These are phyloP conservation scores for Caiman crocodilus DNA, from an alignment of 2,797 vertebrate genomes.

Conservation along the genomic window DNA sequence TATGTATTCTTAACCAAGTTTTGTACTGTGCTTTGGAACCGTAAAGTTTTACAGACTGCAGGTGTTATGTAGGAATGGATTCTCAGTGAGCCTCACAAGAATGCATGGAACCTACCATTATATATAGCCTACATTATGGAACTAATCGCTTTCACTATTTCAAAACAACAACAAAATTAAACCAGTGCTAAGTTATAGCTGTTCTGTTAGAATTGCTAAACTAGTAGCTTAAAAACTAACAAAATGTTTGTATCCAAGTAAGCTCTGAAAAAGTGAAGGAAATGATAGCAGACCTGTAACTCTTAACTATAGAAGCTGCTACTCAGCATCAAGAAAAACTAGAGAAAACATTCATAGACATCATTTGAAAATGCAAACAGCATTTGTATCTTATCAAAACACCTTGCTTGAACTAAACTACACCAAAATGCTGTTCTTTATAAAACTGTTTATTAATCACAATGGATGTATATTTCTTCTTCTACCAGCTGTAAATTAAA, in stretches of 20 bases:
- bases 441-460: neutral
- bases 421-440: neutral
- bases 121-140: neutral
- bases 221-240: neutral
- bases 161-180: neutral
- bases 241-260: neutral
- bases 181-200: neutral
- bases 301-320: neutral
- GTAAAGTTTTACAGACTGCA: neutral
- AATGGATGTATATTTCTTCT: neutral
- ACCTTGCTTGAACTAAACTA: slow-evolving; percentile 3
- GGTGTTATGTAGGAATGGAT: neutral
- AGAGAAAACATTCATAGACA: neutral
- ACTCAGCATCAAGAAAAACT: neutral
- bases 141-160: neutral
- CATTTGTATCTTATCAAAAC: neutral
- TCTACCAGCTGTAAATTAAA: slow-evolving; percentile 32
- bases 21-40: neutral
- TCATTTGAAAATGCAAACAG: neutral
- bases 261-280: neutral
- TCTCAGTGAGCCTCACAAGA: neutral
- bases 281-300: neutral
- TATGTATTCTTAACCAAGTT: neutral
- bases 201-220: neutral
- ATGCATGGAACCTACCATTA: neutral